A percentile compares a stretch with the other conserved stretches of the same genome.
Conservation (phyloP, 1,140 invertebrate species). For the Scaptomyza graminum region DNA sequence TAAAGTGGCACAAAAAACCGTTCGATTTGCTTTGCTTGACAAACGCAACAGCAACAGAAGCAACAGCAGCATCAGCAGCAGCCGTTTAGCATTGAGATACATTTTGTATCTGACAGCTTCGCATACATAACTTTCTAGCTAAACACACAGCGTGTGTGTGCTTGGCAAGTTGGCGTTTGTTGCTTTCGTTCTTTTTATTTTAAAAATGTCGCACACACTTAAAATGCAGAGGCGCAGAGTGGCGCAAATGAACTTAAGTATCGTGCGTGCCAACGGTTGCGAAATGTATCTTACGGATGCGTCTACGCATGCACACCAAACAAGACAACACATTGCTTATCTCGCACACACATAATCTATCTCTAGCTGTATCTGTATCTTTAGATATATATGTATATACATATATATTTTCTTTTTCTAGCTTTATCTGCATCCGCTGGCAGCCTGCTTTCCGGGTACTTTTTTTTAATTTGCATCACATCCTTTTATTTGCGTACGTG, state of each 20-base stretch:
- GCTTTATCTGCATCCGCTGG: conserved; percentile 23
- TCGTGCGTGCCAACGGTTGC: conserved; percentile 47
- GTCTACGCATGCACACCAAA: conserved; percentile 11
- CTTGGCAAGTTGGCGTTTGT: not conserved
- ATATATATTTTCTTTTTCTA: conserved; percentile 8
- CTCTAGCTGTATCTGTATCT: conserved; percentile 20
- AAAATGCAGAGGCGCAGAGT: conserved; percentile 72
- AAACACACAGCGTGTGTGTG: not conserved
- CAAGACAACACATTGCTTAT: conserved; percentile 16
- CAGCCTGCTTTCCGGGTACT: not conserved
- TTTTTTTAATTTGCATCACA: conserved; percentile 69
- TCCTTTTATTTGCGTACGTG: conserved; percentile 79
- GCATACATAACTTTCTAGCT: conserved; percentile 26
- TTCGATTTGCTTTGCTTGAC: conserved; percentile 34
- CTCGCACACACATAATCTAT: conserved; percentile 30
- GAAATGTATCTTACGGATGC: conserved; percentile 42
- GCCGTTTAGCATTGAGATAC: conserved; percentile 25
- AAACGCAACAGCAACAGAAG: conserved; percentile 2
- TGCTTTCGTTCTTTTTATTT: not conserved
- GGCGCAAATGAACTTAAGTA: conserved; percentile 80
- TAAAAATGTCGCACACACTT: conserved; percentile 52
- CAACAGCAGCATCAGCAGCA: conserved; percentile 22
- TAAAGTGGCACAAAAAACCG: conserved; percentile 66
- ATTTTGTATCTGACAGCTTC: conserved; percentile 43
- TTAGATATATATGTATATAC: too few species aligned